These are phyloP conservation scores for Scaptomyza cyrtandrae DNA, from an alignment of 2,888 invertebrate species.

Conservation along the genomic window DNA sequence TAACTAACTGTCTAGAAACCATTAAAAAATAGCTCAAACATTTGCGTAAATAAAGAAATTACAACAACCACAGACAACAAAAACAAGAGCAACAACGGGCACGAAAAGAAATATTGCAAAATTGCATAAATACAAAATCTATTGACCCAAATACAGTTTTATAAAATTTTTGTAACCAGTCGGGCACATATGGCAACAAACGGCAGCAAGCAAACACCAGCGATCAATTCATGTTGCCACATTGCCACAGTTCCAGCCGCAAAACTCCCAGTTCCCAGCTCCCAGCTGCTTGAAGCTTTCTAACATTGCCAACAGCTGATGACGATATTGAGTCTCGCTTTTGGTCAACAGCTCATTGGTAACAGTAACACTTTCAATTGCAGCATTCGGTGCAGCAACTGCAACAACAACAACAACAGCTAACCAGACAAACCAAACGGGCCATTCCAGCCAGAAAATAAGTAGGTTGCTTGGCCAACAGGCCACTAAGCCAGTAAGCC, in stretches of 20 bases:
- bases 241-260: conserved; percentile 36
- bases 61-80: no score
- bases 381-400: conserved; percentile 39
- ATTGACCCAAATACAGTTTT: conserved; percentile 73
- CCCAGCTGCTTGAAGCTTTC: conserved; percentile 48
- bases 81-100: conserved; percentile 10
- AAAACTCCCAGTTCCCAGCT: conserved; percentile 36
- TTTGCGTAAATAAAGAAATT: conserved; percentile 75
- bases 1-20: conserved; percentile 58
- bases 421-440: conserved; percentile 49
- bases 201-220: conserved; percentile 1
- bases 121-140: conserved; percentile 74
- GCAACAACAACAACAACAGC: conserved; percentile 15
- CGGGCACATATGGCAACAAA: conserved; percentile 70
- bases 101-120: conserved; percentile 47
- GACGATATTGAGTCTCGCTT: conserved; percentile 60
- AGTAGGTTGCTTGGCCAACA: conserved; percentile 77
- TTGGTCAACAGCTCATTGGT: conserved; percentile 54
- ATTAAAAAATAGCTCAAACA: conserved; percentile 72
- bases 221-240: conserved; percentile 55
- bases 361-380: conserved; percentile 76
- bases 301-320: conserved; percentile 64
- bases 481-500: conserved; percentile 55
- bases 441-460: conserved; percentile 59
- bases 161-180: conserved; percentile 74